phyloP scores from a whole-genome alignment of 2,888 invertebrate species.

The Anaspis maculata region DNA sequence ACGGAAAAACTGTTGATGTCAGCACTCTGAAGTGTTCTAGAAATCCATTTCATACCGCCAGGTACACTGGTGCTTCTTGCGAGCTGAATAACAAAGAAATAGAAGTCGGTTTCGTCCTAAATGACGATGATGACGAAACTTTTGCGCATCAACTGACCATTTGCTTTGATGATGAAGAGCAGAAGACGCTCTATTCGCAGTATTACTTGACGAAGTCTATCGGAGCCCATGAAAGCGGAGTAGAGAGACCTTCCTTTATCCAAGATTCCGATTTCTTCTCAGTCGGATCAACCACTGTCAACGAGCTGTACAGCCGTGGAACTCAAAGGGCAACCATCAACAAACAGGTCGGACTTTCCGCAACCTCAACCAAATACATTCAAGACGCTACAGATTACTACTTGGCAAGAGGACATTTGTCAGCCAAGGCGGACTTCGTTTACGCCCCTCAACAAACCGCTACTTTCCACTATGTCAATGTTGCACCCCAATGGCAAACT shows the following conservation, averaged over 20 bases:
- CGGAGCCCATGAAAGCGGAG: conserved; percentile 43
- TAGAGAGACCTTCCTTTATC: conserved; percentile 44
- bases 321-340: conserved; percentile 31
- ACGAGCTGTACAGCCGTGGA: conserved; percentile 29
- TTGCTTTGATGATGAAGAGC: conserved; percentile 47
- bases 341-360: conserved; percentile 25
- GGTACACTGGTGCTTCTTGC: conserved; percentile 41
- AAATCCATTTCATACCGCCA: conserved; percentile 39
- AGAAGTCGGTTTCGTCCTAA: conserved; percentile 47
- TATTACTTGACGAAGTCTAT: conserved; percentile 44
- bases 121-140: conserved; percentile 31
- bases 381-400: conserved; percentile 35
- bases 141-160: conserved; percentile 46
- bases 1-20: conserved; percentile 30
- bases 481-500: conserved; percentile 59
- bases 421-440: conserved; percentile 55
- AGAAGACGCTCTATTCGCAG: conserved; percentile 48
- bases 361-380: conserved; percentile 39
- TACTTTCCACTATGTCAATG: conserved; percentile 57
- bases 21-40: conserved; percentile 41
- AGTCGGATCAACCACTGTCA: conserved; percentile 17
- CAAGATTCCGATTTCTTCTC: conserved; percentile 45
- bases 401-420: conserved; percentile 53
- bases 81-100: conserved; percentile 41
- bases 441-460: conserved; percentile 50